Evolutionary conservation across 1,140 invertebrate species (phyloP), one percentile per base, ranked within the genome.

Genomic region (Antheraea pernyi): DNA sequence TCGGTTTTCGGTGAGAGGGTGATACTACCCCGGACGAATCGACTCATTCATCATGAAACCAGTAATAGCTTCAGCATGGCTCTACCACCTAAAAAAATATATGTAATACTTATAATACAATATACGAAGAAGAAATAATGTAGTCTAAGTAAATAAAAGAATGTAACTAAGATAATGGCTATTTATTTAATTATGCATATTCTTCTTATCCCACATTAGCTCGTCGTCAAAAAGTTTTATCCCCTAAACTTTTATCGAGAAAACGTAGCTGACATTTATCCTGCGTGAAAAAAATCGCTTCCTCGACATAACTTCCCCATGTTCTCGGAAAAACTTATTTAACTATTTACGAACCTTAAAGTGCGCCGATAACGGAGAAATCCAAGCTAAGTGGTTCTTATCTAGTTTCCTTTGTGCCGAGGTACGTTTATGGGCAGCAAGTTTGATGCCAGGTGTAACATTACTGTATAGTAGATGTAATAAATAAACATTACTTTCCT

Each of bases 261-360:
- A 61, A 22, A 61, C 30, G 60, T 61, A 16, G 6, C 60, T 61
- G 36, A 13, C 60, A n/a, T 16, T 61, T 71, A 59, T 68, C 13
- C 46, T 13, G 46, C 16, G 16, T 13, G 16, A 16, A 53, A 53
- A 53, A 53, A 53, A 53, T 16, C 46, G 10, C 37, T 63, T 70
- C 61, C 61, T 30, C 53, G 61, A 5, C 46, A 66, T 68, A 71
- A 68, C 68, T 73, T 18, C 10, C 19, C 39, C 69, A 6, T 53
- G 46, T 37, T 48, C 61, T 59, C 58, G 70, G 70, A 72, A 79
- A 63, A 69, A 77, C 60, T 77, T 80, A 72, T 80, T 77, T 77
- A 80, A 78, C 73, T 80, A 80, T 80, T 80, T 80, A 80, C 73
- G 78, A 75, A 75, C 72, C 73, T 77, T 80, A 80, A 80, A 80